Base-by-base conservation (phyloP, 2,888 invertebrate genomes). In the Auanema sp. region DNA sequence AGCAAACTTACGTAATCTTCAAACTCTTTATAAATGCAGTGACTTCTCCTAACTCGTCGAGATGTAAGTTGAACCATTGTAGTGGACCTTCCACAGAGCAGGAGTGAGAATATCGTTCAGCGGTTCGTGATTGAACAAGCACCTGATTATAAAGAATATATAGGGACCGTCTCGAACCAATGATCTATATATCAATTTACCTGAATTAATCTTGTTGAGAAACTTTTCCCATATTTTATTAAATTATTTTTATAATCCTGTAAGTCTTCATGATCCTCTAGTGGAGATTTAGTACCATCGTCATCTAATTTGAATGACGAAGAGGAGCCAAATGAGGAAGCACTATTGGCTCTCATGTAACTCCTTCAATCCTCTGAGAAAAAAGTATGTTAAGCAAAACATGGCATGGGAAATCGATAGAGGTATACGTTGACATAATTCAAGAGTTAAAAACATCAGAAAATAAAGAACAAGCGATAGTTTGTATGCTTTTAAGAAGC, bases 41-140 rank as follows among this genome's bases (percentile, higher is more conserved):
- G 1, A 68, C 61, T 56, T 68, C 68, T 44, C 68, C 68, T 11
- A 68, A 23, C 47, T 68, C 68, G 18, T 62, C 62, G 1, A 64
- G 18, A 41, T 42, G 55, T 23, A 69, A 18, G 23, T 66, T 66
- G 57, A 69, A 69, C 69, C 69, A 69, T 25, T 58, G 58, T 6
- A 21, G 33, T n/a, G 42, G 43, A 18, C 42, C n/a, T 18, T 16
- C 23, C 16, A 12, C 57, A 44, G 24, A 50, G 55, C 69, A 68
- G 14, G 52, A 41, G n/a, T 49, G 58, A 49, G 64, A 60, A 52
- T 58, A 64, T n/a, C 41, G 44, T 12, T 65, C 65, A 42, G 61
- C 62, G 21, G 59, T 57, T 6, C 65, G 57, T 11, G 65, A 65
- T 53, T 65, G 65, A 3, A 65, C 61, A 11, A 65, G 52, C 16